Conservation (phyloP, 2,113 vertebrate genomes). For the Apaloderma vittatum region DNA sequence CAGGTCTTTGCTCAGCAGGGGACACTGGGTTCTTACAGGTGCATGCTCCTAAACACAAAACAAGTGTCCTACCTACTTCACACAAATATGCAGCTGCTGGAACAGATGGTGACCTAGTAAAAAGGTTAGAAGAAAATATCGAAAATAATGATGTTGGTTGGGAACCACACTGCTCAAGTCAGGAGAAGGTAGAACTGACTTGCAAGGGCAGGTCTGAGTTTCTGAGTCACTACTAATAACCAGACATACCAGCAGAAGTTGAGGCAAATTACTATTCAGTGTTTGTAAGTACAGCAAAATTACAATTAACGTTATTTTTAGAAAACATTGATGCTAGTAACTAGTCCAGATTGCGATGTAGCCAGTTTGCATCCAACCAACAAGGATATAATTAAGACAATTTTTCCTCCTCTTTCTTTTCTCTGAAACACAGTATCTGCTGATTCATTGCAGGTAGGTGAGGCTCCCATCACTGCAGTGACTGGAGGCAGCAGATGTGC, state of each 20-base stretch:
- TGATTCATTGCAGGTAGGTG: neutral
- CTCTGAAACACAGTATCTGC: neutral
- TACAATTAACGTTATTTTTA: neutral
- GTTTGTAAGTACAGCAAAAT: neutral
- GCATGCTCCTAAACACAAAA: neutral
- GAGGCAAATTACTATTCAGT: neutral
- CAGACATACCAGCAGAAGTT: neutral
- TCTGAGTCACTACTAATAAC: neutral
- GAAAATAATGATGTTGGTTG: neutral
- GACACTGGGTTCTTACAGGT: neutral
- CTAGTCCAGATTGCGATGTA: constrained; percentile 2
- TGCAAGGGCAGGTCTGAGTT: neutral
- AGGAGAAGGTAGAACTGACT: neutral
- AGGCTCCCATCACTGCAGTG: neutral
- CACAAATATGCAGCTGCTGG: constrained; percentile 5
- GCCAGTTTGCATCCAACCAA: constrained; percentile 20
- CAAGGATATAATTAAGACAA: neutral
- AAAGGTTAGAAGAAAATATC: constrained; percentile 24
- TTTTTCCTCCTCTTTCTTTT: neutral
- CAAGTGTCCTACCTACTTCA: neutral
- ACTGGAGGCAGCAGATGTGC: neutral
- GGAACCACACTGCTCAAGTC: neutral
- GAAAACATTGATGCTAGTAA: neutral
- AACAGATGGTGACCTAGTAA: constrained; percentile 27
- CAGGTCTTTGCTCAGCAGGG: neutral